Evolutionary conservation across 2,888 invertebrate genomes (phyloP).

Genomic region (Spicauda simplicius): DNA sequence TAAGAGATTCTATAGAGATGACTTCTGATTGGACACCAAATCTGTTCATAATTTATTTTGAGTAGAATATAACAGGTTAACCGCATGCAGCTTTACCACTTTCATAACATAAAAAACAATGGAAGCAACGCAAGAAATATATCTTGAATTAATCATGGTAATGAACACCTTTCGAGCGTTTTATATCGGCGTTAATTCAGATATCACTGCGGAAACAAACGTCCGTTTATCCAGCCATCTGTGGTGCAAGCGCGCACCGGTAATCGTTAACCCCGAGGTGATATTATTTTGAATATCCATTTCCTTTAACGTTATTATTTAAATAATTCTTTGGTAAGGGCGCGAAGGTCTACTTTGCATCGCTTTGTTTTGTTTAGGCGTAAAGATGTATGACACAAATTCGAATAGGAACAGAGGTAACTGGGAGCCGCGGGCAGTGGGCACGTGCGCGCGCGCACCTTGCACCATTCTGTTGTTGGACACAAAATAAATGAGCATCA

Average conservation of each 20-base stretch:
- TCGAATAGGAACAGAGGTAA: conserved; percentile 74
- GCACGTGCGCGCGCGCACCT: conserved; percentile 82
- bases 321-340: conserved; percentile 71
- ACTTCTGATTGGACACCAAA: no score
- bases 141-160: conserved; percentile 84
- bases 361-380: conserved; percentile 55
- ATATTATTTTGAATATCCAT: conserved; percentile 84
- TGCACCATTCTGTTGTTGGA: conserved; percentile 68
- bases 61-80: background rate
- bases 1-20: no score
- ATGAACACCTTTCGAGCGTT: conserved; percentile 83
- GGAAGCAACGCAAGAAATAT: conserved; percentile 60
- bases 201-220: conserved; percentile 85
- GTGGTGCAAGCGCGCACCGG: conserved; percentile 81
- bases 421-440: conserved; percentile 68
- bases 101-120: conserved; percentile 15
- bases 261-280: conserved; percentile 85
- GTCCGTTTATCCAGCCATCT: conserved; percentile 84
- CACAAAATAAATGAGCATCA: conserved; percentile 58
- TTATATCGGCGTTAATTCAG: conserved; percentile 84
- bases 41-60: no score
- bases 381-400: conserved; percentile 82
- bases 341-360: conserved; percentile 70
- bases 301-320: conserved; percentile 79
- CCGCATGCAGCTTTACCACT: background rate